These are phyloP conservation scores for Plebejus melissa DNA, from an alignment of 2,888 invertebrate genomes.

Conservation along the genomic window DNA sequence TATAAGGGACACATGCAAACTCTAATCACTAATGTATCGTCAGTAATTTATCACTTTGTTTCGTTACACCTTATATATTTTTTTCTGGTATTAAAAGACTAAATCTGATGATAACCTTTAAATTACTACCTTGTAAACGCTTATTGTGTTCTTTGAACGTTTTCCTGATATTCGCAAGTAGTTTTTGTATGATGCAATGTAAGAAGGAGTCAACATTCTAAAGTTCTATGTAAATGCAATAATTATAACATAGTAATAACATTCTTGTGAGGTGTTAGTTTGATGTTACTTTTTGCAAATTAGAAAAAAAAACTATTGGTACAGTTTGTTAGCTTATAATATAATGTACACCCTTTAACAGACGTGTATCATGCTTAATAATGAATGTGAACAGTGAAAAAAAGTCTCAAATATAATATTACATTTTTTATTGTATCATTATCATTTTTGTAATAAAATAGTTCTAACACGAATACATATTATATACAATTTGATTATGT, in stretches of 20 bases:
- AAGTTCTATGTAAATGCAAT: constrained; percentile 31
- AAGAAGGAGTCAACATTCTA: constrained; percentile 6
- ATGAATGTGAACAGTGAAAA: constrained; percentile 28
- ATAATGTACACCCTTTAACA: not conserved
- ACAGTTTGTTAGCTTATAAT: not conserved
- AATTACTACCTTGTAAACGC: not conserved
- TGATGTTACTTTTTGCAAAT: not conserved
- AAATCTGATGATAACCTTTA: not conserved
- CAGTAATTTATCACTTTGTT: too few relatives aligned
- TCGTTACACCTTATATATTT: too few relatives aligned
- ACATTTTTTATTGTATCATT: constrained; percentile 74
- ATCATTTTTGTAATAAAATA: constrained; percentile 71
- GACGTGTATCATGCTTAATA: not conserved
- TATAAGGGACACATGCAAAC: too few relatives aligned
- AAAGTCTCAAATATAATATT: constrained; percentile 37
- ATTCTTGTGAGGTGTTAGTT: not conserved
- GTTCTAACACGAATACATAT: constrained; percentile 74
- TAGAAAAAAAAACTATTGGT: not conserved
- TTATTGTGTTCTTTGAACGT: not conserved
- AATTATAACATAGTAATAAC: not conserved
- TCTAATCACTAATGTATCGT: too few relatives aligned
- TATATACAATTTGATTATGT: constrained; percentile 72
- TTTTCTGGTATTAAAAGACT: not conserved
- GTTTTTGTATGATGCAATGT: constrained; percentile 11
- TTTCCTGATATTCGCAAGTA: not conserved